Evolutionary conservation across 2,113 vertebrate species (phyloP).

Genomic region (Brachirus orientalis): DNA sequence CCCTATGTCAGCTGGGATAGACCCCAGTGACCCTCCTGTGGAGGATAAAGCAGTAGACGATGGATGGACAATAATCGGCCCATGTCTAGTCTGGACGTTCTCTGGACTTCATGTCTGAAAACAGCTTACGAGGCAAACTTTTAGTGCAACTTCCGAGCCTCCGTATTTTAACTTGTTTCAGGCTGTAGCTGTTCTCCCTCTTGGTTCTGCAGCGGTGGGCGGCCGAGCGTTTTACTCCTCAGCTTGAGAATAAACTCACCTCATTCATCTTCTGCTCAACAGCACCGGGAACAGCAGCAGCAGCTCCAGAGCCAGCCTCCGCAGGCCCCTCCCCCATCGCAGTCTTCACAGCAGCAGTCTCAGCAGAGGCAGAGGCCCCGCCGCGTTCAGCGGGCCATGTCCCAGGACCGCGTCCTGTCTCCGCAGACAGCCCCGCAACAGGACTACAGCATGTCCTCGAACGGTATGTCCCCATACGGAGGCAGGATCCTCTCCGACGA

Average conservation of each 20-base stretch:
- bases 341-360: slow-evolving; percentile 75
- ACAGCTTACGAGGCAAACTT: slow-evolving; percentile 6
- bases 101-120: no score
- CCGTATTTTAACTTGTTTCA: slow-evolving; percentile 20
- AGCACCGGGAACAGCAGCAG: slow-evolving; percentile 70
- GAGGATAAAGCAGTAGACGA: no score
- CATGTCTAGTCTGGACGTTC: no score
- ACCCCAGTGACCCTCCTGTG: no score
- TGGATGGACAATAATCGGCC: no score
- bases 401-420: slow-evolving; percentile 95
- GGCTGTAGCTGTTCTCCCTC: not conserved
- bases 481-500: slow-evolving; percentile 93
- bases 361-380: slow-evolving; percentile 88
- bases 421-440: slow-evolving; percentile 84
- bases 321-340: slow-evolving; percentile 64
- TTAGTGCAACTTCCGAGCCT: slow-evolving; percentile 2
- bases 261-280: slow-evolving; percentile 44
- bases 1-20: no score
- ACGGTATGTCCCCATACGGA: slow-evolving; percentile 83
- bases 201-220: slow-evolving; percentile 12
- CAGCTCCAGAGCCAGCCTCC: slow-evolving; percentile 71
- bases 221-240: slow-evolving; percentile 17
- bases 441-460: slow-evolving; percentile 84
- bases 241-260: slow-evolving; percentile 42
- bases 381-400: slow-evolving; percentile 95